Base-by-base conservation (phyloP, 1,140 invertebrate genomes). In the Drosophila sturtevanti region DNA sequence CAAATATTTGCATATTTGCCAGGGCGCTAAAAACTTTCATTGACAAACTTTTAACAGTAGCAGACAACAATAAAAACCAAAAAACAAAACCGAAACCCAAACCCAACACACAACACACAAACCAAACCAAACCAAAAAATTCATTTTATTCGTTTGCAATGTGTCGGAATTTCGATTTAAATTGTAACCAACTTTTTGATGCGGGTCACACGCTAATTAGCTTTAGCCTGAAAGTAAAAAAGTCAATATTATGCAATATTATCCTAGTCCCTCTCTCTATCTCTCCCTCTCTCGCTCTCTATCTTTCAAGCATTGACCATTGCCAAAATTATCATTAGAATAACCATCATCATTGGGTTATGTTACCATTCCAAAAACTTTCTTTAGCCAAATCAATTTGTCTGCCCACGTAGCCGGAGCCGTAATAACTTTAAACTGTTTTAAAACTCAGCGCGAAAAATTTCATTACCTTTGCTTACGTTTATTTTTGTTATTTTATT, bases 351-450 rank as follows among this genome's bases (percentile, higher is more conserved):
- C 41, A 14, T 14, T 18, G 41, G 6, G 16, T 16, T 14, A 9
- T 18, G 7, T 44, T 9, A 16, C 16, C 41, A 55, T 63, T 56
- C 81, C 79, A 73, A 60, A 89, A 89, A 68, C 72, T 76, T 72
- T 79, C 65, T 68, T 59, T 66, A 56, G 72, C 65, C 69, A 87
- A 87, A 89, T 89, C 84, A 89, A 87, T 89, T 87, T 85, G 56
- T 58, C 31, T 41, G 82, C 52, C 74, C 82, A 82, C 82, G 82
- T 81, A 77, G 84, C 72, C 37, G 38, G 62, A 18, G 44, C 66
- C 66, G 75, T 87, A 82, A 82, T 79, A 87, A 82, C 84, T 87
- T 87, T 89, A 87, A 87, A 87, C 82, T 89, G 82, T 87, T 87
- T 87, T 68, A 73, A 79, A 86, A 86, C 75, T 77, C 65, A 80